Base-by-base conservation (phyloP, 2,888 invertebrate genomes). In the Scaptomyza cyrtandrae region DNA sequence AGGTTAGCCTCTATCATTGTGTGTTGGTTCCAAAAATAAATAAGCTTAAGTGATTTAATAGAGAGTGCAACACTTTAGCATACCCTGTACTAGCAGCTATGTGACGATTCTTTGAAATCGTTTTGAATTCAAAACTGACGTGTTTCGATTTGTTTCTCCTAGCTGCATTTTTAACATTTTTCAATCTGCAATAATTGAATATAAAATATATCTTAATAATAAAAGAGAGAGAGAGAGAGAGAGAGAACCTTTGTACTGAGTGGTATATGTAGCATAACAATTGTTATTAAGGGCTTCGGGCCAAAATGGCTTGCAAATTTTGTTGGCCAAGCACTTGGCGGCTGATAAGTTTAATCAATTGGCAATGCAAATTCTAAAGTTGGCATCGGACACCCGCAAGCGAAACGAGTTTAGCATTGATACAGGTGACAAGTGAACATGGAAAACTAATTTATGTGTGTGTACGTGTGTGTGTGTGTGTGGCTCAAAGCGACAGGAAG, bases 361-460 rank as follows among this genome's bases (percentile, higher is more conserved):
- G 76, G 49, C 60, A 66, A 55, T 72, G 60, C 27, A 58, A 41
- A 39, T 53, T 41, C 52, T 27, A 33, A 67, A 73, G n/a, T 50
- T 76, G 61, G 71, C 74, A 41, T 50, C 68, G 77, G 70, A 80
- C 86, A 80, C 83, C 80, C 83, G 74, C 86, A 80, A 74, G 55
- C 45, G 48, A 78, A 79, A 78, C 74, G 55, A 64, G 69, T 70
- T 63, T 63, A 46, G 57, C 66, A 6, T 52, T 60, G 86, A 87
- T 89, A 90, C 86, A 90, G 89, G 82, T 89, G 91, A 90, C 91
- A 91, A 85, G 80, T 78, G 81, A 89, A 91, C 91, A 91, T 90
- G 91, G 75, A 91, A 91, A 91, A 91, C 91, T 91, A 91, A 91
- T 90, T 91, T 91, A 91, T 89, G 81, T 88, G 75, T 90, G 24